phyloP scores from a whole-genome alignment of 1,140 invertebrate species.

The Hyphantria cunea region DNA sequence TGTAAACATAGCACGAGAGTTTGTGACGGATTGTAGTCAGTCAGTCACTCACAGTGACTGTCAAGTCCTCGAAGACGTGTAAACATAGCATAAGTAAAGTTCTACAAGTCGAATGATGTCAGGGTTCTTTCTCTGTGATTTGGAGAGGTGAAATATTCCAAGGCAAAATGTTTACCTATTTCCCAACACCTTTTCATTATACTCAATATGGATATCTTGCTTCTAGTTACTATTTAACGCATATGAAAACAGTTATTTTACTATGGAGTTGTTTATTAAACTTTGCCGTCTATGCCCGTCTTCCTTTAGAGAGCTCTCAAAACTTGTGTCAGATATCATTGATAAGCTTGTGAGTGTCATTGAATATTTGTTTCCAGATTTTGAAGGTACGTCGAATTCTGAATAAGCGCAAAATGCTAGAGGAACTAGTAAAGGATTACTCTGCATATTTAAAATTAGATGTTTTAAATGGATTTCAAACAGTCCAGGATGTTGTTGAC shows the following conservation, averaged over 20 bases:
- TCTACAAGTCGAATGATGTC: constrained; percentile 46
- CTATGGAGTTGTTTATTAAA: constrained; percentile 64
- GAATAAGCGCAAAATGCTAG: constrained; percentile 60
- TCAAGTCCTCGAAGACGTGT: too few species aligned
- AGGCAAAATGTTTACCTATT: constrained; percentile 22
- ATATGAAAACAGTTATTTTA: background rate
- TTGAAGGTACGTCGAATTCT: constrained; percentile 40
- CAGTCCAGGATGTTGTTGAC: constrained; percentile 78
- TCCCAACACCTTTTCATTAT: constrained; percentile 10
- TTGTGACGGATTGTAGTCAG: too few species aligned
- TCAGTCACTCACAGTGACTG: too few species aligned
- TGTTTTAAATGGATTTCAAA: constrained; percentile 68
- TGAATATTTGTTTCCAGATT: constrained; percentile 73
- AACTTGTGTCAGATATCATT: constrained; percentile 62
- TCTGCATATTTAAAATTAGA: constrained; percentile 75
- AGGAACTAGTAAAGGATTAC: constrained; percentile 70
- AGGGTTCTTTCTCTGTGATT: constrained; percentile 33
- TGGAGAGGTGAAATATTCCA: constrained; percentile 18
- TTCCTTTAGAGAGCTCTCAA: constrained; percentile 60
- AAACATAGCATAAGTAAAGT: too few species aligned
- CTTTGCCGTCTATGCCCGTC: constrained; percentile 51
- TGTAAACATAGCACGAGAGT: too few species aligned
- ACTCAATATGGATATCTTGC: too few species aligned
- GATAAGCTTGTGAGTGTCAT: constrained; percentile 61
- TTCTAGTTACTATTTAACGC: too few species aligned